A percentile compares a stretch with the other conserved stretches of the same genome.
phyloP scores from a whole-genome alignment of 2,113 vertebrate species.

The Aspidoscelis tigris region DNA sequence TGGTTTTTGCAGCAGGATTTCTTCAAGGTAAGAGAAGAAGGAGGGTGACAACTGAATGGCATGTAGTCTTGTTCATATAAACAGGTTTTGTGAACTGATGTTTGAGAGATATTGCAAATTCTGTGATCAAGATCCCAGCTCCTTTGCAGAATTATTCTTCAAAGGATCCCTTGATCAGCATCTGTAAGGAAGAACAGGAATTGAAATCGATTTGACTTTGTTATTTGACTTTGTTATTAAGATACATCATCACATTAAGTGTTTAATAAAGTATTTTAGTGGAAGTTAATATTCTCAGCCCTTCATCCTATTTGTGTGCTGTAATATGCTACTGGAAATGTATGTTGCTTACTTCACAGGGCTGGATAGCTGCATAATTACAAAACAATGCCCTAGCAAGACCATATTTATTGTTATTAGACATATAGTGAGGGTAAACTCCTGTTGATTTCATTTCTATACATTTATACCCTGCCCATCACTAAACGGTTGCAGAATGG shows the following conservation, averaged over 20 bases:
- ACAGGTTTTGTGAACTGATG: not conserved
- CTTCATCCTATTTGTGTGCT: not conserved
- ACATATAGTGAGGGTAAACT: too few species aligned
- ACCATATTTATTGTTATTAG: too few species aligned
- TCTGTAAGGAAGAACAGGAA: not conserved
- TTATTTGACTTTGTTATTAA: not conserved
- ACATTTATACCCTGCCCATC: too few species aligned
- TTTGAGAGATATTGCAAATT: not conserved
- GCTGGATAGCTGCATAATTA: too few species aligned
- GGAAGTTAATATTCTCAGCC: not conserved
- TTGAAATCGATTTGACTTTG: not conserved
- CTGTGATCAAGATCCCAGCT: not conserved
- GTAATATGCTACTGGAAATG: not conserved
- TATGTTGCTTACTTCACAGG: too few species aligned
- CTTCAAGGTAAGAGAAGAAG: constrained; percentile 69
- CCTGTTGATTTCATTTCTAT: too few species aligned
- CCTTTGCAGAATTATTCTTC: too few species aligned
- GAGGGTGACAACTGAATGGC: too few species aligned
- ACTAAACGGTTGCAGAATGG: too few species aligned
- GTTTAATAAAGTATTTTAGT: not conserved
- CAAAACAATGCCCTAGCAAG: too few species aligned
- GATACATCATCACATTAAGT: not conserved
- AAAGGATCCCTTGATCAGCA: not conserved
- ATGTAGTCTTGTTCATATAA: not conserved
- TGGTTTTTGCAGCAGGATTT: constrained; percentile 61